These are phyloP conservation scores for Agrilus planipennis DNA, from an alignment of 1,140 invertebrate genomes.

Conservation along the genomic window DNA sequence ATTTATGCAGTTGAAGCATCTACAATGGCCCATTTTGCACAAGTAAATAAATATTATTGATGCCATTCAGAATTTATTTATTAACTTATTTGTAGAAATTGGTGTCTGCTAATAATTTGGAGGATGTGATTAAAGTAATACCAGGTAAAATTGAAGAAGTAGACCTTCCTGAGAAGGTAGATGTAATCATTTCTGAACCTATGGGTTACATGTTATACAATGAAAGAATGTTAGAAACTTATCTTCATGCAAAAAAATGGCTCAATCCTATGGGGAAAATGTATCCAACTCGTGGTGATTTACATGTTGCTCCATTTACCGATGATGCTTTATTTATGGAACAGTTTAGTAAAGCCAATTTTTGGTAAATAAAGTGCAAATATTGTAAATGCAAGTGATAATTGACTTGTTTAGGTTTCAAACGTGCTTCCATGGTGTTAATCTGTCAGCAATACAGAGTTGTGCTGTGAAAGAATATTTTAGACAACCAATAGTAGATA, in stretches of 20 bases:
- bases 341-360: constrained; percentile 96
- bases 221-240: constrained; percentile 98
- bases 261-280: constrained; percentile 83
- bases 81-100: constrained; percentile 45
- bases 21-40: constrained; percentile 95
- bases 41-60: constrained; percentile 47
- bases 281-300: constrained; percentile 93
- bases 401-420: constrained; percentile 53
- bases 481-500: constrained; percentile 96
- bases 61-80: neutral
- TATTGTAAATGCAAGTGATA: neutral
- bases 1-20: constrained; percentile 98
- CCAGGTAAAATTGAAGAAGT: constrained; percentile 99
- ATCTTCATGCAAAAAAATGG: constrained; percentile 98
- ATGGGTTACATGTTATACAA: constrained; percentile 99
- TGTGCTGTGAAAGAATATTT: constrained; percentile 97
- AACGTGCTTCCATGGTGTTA: constrained; percentile 95
- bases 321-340: constrained; percentile 98
- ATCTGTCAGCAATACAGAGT: constrained; percentile 78
- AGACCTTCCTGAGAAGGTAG: constrained; percentile 85
- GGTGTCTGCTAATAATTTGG: constrained; percentile 81
- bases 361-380: constrained; percentile 56
- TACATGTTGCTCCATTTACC: constrained; percentile 97
- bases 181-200: constrained; percentile 97
- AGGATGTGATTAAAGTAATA: constrained; percentile 80